These are phyloP conservation scores for Leptopilina drosophilae DNA, from an alignment of 2,888 invertebrate genomes.

Conservation along the genomic window DNA sequence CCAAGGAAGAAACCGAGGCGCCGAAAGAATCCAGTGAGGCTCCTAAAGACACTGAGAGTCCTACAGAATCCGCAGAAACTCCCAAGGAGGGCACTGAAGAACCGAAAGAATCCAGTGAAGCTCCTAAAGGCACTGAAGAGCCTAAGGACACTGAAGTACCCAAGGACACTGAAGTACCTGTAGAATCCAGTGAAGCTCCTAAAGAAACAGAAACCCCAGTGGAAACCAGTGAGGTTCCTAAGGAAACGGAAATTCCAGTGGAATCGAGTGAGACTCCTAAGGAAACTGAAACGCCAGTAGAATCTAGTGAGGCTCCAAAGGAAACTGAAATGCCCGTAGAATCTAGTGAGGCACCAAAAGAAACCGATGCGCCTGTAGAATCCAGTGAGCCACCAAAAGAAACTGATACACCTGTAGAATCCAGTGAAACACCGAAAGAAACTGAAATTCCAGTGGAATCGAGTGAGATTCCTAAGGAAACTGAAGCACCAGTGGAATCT, in stretches of 20 bases:
- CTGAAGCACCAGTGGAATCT: background rate
- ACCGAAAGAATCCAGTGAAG: conserved; percentile 44
- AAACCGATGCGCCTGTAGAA: conserved; percentile 8
- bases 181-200: conserved; percentile 46
- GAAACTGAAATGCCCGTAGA: conserved; percentile 35
- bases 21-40: conserved; percentile 44
- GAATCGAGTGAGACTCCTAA: background rate
- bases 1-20: conserved; percentile 31
- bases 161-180: conserved; percentile 26
- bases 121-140: background rate
- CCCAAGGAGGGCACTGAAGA: conserved; percentile 33
- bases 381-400: background rate
- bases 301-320: conserved; percentile 38
- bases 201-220: conserved; percentile 35
- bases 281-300: background rate
- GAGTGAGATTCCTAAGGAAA: background rate
- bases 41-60: background rate
- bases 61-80: conserved; percentile 40
- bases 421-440: background rate
- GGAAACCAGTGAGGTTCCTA: conserved; percentile 34
- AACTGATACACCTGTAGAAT: background rate
- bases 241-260: conserved; percentile 26
- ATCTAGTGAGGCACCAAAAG: conserved; percentile 36
- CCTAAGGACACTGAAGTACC: background rate
- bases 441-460: conserved; percentile 42